Percentiles rank a stretch among this genome's conserved stretches.
Conservation (phyloP, 2,113 vertebrate species). For the Tonatia bakeri region DNA sequence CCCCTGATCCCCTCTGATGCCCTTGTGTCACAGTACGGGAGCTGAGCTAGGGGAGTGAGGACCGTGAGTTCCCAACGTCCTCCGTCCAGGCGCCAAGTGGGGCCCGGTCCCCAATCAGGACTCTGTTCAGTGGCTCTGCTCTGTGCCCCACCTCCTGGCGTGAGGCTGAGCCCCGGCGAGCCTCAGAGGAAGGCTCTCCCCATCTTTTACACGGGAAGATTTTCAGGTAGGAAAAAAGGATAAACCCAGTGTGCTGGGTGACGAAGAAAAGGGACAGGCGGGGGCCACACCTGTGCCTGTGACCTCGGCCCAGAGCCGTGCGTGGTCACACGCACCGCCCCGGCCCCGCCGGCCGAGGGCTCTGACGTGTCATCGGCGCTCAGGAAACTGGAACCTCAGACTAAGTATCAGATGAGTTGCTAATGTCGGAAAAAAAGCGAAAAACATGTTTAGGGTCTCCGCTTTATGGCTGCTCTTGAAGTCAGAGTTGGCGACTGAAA, state of each 20-base stretch:
- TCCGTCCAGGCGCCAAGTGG: rapidly evolving
- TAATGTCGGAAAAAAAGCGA: slow-evolving; percentile 80
- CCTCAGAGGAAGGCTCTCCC: slow-evolving; percentile 64
- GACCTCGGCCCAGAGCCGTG: slow-evolving; percentile 50
- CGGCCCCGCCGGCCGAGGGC: slow-evolving; percentile 66
- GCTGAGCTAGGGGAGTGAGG: rapidly evolving
- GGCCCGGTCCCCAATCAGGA: slow-evolving; percentile 37
- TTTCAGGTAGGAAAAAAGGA: slow-evolving; percentile 75
- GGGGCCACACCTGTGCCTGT: slow-evolving; percentile 78
- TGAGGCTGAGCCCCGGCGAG: slow-evolving; percentile 66
- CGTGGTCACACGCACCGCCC: not conserved
- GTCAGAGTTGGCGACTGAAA: slow-evolving; percentile 80
- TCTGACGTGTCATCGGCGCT: slow-evolving; percentile 74
- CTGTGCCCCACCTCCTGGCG: slow-evolving; percentile 53
- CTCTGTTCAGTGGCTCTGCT: slow-evolving; percentile 39
- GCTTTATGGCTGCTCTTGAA: slow-evolving; percentile 83
- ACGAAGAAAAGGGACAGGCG: slow-evolving; percentile 40
- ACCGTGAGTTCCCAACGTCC: not conserved
- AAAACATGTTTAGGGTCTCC: slow-evolving; percentile 80
- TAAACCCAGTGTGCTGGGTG: slow-evolving; percentile 74
- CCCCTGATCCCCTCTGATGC: too few relatives aligned
- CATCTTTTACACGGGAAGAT: slow-evolving; percentile 77
- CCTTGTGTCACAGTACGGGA: too few relatives aligned
- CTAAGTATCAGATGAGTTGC: slow-evolving; percentile 84
- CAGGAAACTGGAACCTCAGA: slow-evolving; percentile 81